Evolutionary conservation across 2,113 vertebrate species (phyloP).

Genomic region (Prietella phreatophila): DNA sequence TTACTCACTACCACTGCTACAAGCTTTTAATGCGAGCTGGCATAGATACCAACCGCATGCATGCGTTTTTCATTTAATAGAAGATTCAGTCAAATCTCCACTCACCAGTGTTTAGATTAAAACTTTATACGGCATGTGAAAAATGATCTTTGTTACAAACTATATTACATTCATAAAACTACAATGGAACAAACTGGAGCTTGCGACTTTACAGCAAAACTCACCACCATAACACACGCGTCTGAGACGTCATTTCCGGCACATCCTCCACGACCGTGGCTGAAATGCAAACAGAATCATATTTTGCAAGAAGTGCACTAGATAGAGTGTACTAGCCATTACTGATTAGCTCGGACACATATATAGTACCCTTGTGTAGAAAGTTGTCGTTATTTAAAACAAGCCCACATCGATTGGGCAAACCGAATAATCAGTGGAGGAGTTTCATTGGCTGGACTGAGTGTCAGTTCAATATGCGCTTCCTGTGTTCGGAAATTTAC

Average conservation of each 20-base stretch:
- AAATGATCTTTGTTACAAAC: not conserved
- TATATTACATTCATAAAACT: not conserved
- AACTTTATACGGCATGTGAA: not conserved
- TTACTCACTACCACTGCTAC: not conserved
- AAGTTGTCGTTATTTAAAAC: not conserved
- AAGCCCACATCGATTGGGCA: not conserved
- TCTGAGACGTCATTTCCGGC: conserved; percentile 62
- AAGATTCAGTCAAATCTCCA: not conserved
- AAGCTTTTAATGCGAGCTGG: not conserved
- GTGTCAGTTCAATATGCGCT: conserved; percentile 45
- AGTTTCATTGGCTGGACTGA: conserved; percentile 45
- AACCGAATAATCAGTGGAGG: conserved; percentile 24
- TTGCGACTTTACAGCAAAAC: not conserved
- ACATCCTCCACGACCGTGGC: not conserved
- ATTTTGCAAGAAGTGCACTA: not conserved
- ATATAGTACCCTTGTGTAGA: not conserved
- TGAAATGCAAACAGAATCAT: not conserved
- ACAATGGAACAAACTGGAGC: not conserved
- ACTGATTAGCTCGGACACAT: no score
- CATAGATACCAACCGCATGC: not conserved
- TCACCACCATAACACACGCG: conserved; percentile 48
- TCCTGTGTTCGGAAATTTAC: not conserved
- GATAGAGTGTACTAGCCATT: not conserved
- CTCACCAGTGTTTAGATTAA: not conserved
- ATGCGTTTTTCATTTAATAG: not conserved